Base-by-base conservation (phyloP, 2,797 vertebrate species). In the Hypotaenidia okinawae region DNA sequence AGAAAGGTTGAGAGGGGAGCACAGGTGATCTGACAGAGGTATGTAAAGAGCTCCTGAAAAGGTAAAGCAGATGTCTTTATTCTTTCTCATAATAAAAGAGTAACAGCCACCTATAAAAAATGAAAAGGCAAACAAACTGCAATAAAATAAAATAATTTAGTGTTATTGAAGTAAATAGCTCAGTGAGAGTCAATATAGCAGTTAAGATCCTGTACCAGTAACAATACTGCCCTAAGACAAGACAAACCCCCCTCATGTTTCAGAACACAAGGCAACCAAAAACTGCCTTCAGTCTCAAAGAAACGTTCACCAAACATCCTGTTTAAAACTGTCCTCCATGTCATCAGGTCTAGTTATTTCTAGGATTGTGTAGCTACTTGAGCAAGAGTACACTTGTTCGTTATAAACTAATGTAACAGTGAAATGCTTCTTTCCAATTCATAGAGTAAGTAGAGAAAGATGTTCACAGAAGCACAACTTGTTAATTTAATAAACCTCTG, bases 1-100 rank as follows among this genome's bases (percentile, higher is more conserved):
- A 94, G 91, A 90, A 92, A 93, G 94, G 94, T 92, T 95, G 91
- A 92, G 82, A 87, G 81, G 91, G 41, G 79, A 88, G 77, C 95
- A 96, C 62, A 54, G 93, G 90, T 89, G 84, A 96, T 80, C 86
- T 89, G 64, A 80, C 84, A 85, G 77, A 91, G 58, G 21, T 66
- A 93, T 91, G 92, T 75, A 92, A 87, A 93, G 35, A 94, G 72
- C 75, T 89, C 75, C 43, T 75, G 64, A 58, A 94, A 95, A 92
- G 82, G 78, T 54, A 95, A 84, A 94, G 72, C 27, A 7, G 41
- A 74, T 81, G 64, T 37, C 78, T 93, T 87, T 80, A 82, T 67
- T 88, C 32, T 69, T 76, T 73, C 55, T 67, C 39, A 9, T 30
- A 89, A 80, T 70, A 87, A 63, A 91, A 80, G 37, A 89, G 82